Evolutionary conservation across 1,140 invertebrate genomes (phyloP), one percentile per base, ranked within the genome.

Genomic region (Plutomurus gul): DNA sequence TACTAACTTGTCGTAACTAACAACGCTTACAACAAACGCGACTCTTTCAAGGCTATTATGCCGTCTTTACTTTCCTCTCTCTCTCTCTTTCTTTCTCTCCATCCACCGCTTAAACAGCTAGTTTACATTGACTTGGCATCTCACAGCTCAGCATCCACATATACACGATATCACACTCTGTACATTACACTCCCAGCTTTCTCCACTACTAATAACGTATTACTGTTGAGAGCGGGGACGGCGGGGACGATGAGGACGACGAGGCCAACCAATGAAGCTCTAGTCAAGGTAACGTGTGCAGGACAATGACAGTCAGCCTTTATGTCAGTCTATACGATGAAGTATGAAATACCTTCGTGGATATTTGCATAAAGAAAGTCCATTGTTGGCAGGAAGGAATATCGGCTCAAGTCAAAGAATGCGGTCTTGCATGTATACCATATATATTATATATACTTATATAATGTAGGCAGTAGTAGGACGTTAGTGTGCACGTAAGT

Each of bases 1-100:
- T 65, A 65, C 56, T 65, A 65, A 65, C 56, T 65, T 65, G 56
- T 65, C 56, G 16, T 65, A 65, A 65, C 56, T 65, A 65, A 65
- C 56, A 65, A 36, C 56, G n/a, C 56, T 1, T 25, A 16, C 51
- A 65, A 65, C 56, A 65, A 65, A 65, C 56, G 36, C 56, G 4
- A 33, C 56, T 65, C 56, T 13, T 65, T 65, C 27, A 25, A 65
- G 56, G 13, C 56, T 65, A 65, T 65, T 65, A 65, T 65, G 56
- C n/a, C 39, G 39, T 43, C 39, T 43, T 43, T 65, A 33, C 56
- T 65, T 65, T n/a, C 16, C 56, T 36, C 27, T 60, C 16, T 30
- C 51, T 22, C n/a, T 60, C 25, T 60, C 51, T 60, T 30, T 60
- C 51, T 60, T 16, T 22, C 20, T 22, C 27, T 13, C 22, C 33